Percentiles rank a stretch among this genome's conserved stretches.
Conservation (phyloP, 2,113 vertebrate species). For the Alectura lathami region DNA sequence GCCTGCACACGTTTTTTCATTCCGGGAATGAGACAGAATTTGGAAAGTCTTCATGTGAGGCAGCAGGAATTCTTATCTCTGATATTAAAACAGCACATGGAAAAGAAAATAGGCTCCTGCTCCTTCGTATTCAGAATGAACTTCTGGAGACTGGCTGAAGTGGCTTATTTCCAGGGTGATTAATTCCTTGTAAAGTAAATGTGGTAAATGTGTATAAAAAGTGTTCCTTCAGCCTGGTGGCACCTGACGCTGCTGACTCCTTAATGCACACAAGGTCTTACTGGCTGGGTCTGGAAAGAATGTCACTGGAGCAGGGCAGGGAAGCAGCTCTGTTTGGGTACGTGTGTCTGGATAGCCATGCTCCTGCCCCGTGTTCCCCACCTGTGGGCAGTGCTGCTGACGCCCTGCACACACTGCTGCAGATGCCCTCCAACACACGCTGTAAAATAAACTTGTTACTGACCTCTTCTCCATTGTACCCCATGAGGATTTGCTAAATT, state of each 20-base stretch:
- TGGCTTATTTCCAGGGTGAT: constrained; percentile 48
- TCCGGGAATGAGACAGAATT: neutral
- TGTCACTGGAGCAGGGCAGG: neutral
- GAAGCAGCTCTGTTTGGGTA: neutral
- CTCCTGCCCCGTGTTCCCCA: neutral
- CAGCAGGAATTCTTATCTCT: neutral
- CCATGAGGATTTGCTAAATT: neutral
- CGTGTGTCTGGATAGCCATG: neutral
- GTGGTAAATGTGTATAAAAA: neutral
- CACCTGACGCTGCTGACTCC: constrained; percentile 29
- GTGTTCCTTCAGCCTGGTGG: constrained; percentile 21
- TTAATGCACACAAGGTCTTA: neutral
- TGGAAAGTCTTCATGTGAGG: neutral
- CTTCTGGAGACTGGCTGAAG: neutral
- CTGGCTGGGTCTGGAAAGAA: neutral
- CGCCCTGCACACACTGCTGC: rapidly evolving
- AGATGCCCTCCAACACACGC: neutral
- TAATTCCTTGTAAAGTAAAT: constrained; percentile 30
- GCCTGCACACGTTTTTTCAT: neutral
- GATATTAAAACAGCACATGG: neutral
- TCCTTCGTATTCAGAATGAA: neutral
- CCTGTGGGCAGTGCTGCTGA: rapidly evolving
- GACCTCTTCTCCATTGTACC: neutral
- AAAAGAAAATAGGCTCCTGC: too few species aligned
- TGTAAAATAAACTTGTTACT: neutral